Conservation (phyloP, 2,888 invertebrate genomes). For the Tenthredo mesomela region DNA sequence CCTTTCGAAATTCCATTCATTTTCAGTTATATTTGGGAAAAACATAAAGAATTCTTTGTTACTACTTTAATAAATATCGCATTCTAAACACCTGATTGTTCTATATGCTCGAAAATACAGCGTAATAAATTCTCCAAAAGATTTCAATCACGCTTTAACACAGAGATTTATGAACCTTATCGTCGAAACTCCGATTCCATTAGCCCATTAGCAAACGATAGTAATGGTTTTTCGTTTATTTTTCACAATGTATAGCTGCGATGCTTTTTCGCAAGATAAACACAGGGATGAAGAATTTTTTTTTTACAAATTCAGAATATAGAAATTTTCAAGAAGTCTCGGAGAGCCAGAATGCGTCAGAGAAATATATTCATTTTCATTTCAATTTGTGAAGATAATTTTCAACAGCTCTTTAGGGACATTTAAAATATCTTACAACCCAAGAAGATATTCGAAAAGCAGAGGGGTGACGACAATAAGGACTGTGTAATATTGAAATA, state of each 20-base stretch:
- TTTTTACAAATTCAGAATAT: not conserved
- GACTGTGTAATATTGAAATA: not conserved
- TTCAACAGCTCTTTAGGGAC: not conserved
- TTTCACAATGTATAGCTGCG: not conserved
- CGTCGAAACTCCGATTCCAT: constrained; percentile 38
- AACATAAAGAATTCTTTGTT: not conserved
- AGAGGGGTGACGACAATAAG: not conserved
- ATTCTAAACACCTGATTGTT: not conserved
- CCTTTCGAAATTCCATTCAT: not conserved
- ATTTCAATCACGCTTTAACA: constrained; percentile 37
- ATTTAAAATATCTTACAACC: not conserved
- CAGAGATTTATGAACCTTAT: constrained; percentile 36
- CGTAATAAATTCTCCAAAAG: constrained; percentile 11
- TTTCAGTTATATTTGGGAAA: not conserved
- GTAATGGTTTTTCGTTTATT: constrained; percentile 18
- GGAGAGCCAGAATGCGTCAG: not conserved
- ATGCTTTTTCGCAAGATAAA: constrained; percentile 7
- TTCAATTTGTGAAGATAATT: not conserved
- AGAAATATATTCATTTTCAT: not conserved
- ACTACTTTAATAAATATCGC: not conserved
- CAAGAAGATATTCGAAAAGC: not conserved
- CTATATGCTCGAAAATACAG: not conserved
- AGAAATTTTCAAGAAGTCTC: not conserved
- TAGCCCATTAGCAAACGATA: constrained; percentile 11
- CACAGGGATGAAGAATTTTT: not conserved